phyloP scores from a whole-genome alignment of 2,113 vertebrate genomes.

The Ophthalmolycus amberensis region DNA sequence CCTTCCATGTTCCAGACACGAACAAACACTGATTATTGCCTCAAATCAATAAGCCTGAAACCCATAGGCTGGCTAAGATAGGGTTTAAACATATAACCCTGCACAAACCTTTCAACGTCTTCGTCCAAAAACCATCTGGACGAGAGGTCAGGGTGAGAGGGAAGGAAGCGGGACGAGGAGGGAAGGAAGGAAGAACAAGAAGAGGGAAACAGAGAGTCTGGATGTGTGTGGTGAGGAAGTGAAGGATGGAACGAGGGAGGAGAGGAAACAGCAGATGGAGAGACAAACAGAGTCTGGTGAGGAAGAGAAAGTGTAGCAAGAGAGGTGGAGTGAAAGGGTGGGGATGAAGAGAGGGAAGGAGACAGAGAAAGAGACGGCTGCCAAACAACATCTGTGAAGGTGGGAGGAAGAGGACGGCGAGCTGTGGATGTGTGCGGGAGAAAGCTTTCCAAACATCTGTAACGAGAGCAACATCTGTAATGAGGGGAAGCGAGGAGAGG shows the following conservation, averaged over 20 bases:
- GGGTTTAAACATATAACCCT: no score
- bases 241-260: not conserved
- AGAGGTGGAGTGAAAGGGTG: not conserved
- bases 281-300: conserved; percentile 9
- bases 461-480: conserved; percentile 55
- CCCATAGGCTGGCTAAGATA: no score
- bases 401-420: conserved; percentile 24
- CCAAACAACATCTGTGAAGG: conserved; percentile 74
- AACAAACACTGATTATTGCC: no score
- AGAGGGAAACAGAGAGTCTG: not conserved
- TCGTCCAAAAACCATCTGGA: conserved; percentile 31
- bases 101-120: no score
- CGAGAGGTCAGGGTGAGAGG: conserved; percentile 8
- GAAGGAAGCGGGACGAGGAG: not conserved
- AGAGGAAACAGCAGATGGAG: conserved; percentile 20
- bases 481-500: conserved; percentile 19
- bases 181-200: not conserved
- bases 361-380: conserved; percentile 9
- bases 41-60: no score
- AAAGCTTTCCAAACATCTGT: conserved; percentile 70
- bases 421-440: conserved; percentile 38
- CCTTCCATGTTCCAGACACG: no score
- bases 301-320: conserved; percentile 18
- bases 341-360: conserved; percentile 3
- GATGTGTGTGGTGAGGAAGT: not conserved